Percentiles rank a stretch among this genome's conserved stretches.
phyloP scores from a whole-genome alignment of 2,888 invertebrate species.

The Esperia sulphurella region DNA sequence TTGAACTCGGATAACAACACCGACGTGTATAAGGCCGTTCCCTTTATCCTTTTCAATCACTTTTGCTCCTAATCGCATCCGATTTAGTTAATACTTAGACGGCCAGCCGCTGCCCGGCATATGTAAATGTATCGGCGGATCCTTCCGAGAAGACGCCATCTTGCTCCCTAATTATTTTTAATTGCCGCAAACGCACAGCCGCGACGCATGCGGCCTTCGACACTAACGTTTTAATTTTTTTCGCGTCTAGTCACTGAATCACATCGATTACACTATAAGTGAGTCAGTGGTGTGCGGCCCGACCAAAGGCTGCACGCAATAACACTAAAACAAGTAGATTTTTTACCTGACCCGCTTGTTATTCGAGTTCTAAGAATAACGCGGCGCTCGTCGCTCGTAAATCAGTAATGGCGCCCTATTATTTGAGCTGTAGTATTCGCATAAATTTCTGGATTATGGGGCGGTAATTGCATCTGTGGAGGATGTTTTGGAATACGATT shows the following conservation, averaged over 20 bases:
- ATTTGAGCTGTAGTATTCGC: slow-evolving; percentile 57
- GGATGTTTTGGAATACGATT: slow-evolving; percentile 24
- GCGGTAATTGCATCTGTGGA: slow-evolving; percentile 42
- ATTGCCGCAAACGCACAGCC: slow-evolving; percentile 69
- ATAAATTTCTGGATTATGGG: slow-evolving; percentile 47
- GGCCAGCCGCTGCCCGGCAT: slow-evolving; percentile 42
- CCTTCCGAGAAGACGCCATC: slow-evolving; percentile 74
- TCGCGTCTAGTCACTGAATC: slow-evolving; percentile 72
- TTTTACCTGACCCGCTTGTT: slow-evolving; percentile 50
- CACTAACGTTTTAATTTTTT: slow-evolving; percentile 66
- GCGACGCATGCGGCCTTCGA: slow-evolving; percentile 66
- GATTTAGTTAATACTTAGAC: slow-evolving; percentile 56
- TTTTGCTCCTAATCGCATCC: slow-evolving; percentile 72
- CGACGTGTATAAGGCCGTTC: slow-evolving; percentile 50
- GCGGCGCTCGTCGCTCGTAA: slow-evolving; percentile 58
- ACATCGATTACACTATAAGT: slow-evolving; percentile 59
- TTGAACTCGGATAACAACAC: slow-evolving; percentile 46
- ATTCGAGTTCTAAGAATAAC: slow-evolving; percentile 58
- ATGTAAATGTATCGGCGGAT: slow-evolving; percentile 68
- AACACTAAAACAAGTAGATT: slow-evolving; percentile 49
- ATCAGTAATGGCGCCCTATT: slow-evolving; percentile 72
- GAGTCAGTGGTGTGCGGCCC: slow-evolving; percentile 49
- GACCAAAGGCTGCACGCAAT: slow-evolving; percentile 47
- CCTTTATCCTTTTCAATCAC: slow-evolving; percentile 73
- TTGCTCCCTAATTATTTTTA: slow-evolving; percentile 78